A percentile compares a stretch with the other conserved stretches of the same genome.
These are phyloP conservation scores for Halcyon badia DNA, from an alignment of 2,797 vertebrate species.

Conservation along the genomic window DNA sequence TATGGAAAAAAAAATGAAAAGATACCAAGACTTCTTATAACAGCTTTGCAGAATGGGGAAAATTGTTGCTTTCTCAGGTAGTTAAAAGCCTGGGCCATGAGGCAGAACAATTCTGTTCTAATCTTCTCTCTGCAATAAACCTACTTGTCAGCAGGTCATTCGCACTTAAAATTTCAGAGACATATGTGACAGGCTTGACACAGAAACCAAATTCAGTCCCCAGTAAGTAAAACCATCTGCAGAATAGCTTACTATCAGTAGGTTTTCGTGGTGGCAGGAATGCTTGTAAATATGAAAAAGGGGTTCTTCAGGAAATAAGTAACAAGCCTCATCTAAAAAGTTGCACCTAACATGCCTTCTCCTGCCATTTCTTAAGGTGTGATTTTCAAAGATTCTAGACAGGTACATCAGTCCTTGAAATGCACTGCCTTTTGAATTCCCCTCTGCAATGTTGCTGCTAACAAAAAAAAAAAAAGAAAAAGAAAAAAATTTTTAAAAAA, in stretches of 20 bases:
- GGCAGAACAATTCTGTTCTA: conserved; percentile 19
- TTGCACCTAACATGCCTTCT: background rate
- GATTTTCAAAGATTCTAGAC: background rate
- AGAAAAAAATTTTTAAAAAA: too few relatives aligned
- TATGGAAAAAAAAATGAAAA: background rate
- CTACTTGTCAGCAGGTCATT: background rate
- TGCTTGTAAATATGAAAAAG: background rate
- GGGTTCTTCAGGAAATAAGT: background rate
- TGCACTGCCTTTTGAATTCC: background rate
- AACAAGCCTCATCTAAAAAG: background rate
- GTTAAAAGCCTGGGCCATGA: background rate
- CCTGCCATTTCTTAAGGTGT: background rate
- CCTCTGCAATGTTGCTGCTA: background rate
- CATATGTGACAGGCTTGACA: background rate
- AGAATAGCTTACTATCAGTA: background rate
- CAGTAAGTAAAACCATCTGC: background rate
- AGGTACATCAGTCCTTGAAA: background rate
- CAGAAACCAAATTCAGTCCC: background rate
- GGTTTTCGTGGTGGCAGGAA: background rate
- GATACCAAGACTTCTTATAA: background rate
- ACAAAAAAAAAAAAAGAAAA: too few relatives aligned
- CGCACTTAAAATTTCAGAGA: background rate
- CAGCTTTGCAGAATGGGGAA: background rate
- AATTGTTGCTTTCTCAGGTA: background rate
- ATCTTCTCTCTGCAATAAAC: background rate